A percentile compares a stretch with the other conserved stretches of the same genome.
Evolutionary conservation across 2,888 invertebrate genomes (phyloP).

Genomic region (Laothoe populi): DNA sequence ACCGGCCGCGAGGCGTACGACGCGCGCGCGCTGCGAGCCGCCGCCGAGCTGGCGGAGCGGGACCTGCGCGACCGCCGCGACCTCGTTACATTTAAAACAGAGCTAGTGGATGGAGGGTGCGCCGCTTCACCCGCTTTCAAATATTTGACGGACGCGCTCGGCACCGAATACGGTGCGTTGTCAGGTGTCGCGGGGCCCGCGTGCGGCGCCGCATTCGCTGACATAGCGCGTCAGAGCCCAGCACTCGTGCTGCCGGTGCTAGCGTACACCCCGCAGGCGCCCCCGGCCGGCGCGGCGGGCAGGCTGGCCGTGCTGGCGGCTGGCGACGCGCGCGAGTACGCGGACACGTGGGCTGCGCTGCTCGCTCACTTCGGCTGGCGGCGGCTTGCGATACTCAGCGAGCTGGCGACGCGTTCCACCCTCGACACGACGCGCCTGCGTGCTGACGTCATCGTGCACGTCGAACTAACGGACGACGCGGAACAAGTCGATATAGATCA

Average conservation of each 20-base stretch:
- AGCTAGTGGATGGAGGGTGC: conserved; percentile 64
- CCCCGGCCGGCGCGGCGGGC: conserved; percentile 50
- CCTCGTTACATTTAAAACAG: conserved; percentile 53
- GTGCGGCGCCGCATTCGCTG: conserved; percentile 67
- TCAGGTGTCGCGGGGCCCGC: conserved; percentile 69
- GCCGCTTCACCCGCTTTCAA: conserved; percentile 62
- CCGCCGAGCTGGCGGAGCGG: conserved; percentile 49
- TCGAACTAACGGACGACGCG: conserved; percentile 68
- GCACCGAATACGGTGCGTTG: conserved; percentile 63
- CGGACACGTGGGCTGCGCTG: conserved; percentile 50
- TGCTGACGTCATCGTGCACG: conserved; percentile 54
- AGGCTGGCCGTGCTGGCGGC: conserved; percentile 54
- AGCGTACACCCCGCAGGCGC: conserved; percentile 64
- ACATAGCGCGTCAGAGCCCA: conserved; percentile 62
- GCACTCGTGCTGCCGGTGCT: conserved; percentile 63
- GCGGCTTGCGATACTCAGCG: conserved; percentile 62
- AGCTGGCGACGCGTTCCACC: conserved; percentile 56
- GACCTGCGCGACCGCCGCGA: conserved; percentile 44
- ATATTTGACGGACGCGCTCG: conserved; percentile 63
- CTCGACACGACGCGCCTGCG: conserved; percentile 54
- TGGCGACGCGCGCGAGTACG: conserved; percentile 50
- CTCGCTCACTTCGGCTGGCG: conserved; percentile 56
- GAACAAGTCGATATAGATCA: conserved; percentile 46
- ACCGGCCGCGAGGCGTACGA: conserved; percentile 33
- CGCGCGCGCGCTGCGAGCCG: conserved; percentile 34